Evolutionary conservation across 2,888 invertebrate genomes (phyloP).

Genomic region (Tipula lateralis): DNA sequence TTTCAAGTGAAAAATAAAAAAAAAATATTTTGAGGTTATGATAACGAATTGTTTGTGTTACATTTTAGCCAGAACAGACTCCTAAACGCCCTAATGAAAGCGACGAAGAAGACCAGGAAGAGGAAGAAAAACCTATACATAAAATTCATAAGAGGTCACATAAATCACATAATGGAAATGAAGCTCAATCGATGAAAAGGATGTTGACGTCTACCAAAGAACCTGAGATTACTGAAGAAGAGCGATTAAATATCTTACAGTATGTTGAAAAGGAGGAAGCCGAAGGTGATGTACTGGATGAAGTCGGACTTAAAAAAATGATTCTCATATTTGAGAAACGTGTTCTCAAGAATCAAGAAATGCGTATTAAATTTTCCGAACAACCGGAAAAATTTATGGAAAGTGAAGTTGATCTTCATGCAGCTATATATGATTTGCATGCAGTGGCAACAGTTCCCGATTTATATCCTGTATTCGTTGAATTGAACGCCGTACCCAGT

Average conservation of each 20-base stretch:
- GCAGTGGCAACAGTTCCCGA: constrained; percentile 93
- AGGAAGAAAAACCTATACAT: constrained; percentile 43
- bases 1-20: background rate
- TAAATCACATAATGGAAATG: constrained; percentile 36
- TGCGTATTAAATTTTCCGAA: constrained; percentile 97
- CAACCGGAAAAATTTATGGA: constrained; percentile 98
- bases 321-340: constrained; percentile 92
- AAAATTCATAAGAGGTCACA: constrained; percentile 57
- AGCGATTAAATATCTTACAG: constrained; percentile 72
- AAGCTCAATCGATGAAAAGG: background rate
- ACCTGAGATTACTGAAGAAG: constrained; percentile 63
- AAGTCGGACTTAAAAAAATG: constrained; percentile 79
- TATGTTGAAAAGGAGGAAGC: constrained; percentile 79
- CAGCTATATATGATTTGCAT: constrained; percentile 59
- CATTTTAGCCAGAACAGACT: constrained; percentile 69
- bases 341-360: constrained; percentile 89
- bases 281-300: constrained; percentile 83
- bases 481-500: constrained; percentile 82
- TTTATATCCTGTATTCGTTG: constrained; percentile 85
- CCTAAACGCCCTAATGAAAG: constrained; percentile 60
- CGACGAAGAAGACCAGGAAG: constrained; percentile 63
- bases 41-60: background rate
- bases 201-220: constrained; percentile 47
- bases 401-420: constrained; percentile 90
- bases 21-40: background rate